These are phyloP conservation scores for Eupithecia subumbrata DNA, from an alignment of 2,888 invertebrate species.

Conservation along the genomic window DNA sequence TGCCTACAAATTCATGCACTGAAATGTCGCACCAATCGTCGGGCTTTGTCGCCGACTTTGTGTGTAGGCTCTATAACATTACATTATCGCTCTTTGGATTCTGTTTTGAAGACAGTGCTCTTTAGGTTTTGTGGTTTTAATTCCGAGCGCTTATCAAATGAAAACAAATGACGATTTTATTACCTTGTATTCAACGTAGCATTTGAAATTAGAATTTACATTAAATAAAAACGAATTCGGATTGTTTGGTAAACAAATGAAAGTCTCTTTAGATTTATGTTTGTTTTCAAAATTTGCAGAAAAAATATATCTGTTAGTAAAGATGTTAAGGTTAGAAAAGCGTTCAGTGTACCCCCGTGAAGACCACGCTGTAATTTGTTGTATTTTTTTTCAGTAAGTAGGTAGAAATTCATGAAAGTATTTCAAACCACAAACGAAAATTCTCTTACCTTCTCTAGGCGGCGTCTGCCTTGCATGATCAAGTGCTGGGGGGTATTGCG, in stretches of 20 bases:
- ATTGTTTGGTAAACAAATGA: background rate
- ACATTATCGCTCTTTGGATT: slow-evolving; percentile 45
- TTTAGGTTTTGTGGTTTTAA: background rate
- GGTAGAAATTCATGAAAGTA: too few species aligned
- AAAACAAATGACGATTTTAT: slow-evolving; percentile 7
- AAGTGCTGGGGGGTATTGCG: slow-evolving; percentile 71
- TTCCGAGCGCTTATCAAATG: background rate
- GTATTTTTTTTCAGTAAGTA: too few species aligned
- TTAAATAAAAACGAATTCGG: background rate
- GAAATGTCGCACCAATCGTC: background rate
- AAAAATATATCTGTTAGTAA: too few species aligned
- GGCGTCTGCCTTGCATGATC: slow-evolving; percentile 75
- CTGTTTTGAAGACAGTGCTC: slow-evolving; percentile 44
- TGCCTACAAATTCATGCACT: background rate
- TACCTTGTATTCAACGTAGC: background rate
- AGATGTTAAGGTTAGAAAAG: too few species aligned
- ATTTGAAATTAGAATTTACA: background rate
- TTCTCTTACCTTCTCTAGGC: slow-evolving; percentile 70
- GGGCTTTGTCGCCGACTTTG: background rate
- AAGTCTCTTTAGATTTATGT: background rate
- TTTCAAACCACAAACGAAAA: too few species aligned
- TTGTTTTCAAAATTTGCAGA: background rate
- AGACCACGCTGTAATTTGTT: too few species aligned
- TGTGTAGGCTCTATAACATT: slow-evolving; percentile 39
- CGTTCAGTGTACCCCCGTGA: too few species aligned